These are phyloP conservation scores for Triops cancriformis DNA, from an alignment of 1,140 invertebrate species.

Conservation along the genomic window DNA sequence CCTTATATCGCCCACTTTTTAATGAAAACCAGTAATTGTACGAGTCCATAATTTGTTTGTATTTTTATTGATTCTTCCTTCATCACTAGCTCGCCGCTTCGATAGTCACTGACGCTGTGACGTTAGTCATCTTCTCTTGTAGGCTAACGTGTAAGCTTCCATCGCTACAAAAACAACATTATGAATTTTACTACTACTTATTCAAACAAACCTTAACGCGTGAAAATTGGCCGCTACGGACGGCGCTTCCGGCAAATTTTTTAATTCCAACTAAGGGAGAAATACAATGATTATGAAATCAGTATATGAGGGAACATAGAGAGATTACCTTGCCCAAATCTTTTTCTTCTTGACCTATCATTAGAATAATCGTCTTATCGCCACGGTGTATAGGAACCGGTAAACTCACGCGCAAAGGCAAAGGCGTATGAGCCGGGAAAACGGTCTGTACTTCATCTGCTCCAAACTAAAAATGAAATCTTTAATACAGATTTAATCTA, in stretches of 20 bases:
- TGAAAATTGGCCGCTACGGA: slow-evolving; percentile 24
- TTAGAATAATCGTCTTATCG: background rate
- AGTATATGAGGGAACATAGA: background rate
- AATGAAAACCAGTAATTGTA: background rate
- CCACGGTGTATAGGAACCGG: slow-evolving; percentile 16
- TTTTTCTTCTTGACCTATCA: slow-evolving; percentile 6
- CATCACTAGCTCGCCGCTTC: background rate
- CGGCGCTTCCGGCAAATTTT: slow-evolving; percentile 24
- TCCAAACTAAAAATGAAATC: slow-evolving; percentile 15
- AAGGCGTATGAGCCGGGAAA: slow-evolving; percentile 20
- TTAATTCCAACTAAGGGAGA: slow-evolving; percentile 14
- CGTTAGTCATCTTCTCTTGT: slow-evolving; percentile 21
- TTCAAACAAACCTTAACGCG: slow-evolving; percentile 6
- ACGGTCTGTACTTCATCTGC: slow-evolving; percentile 20
- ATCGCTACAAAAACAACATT: slow-evolving; percentile 15
- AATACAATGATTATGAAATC: background rate
- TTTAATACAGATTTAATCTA: background rate
- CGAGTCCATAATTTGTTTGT: background rate
- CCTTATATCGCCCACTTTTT: slow-evolving; percentile 35
- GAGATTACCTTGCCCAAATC: slow-evolving; percentile 20
- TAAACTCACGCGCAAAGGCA: slow-evolving; percentile 11
- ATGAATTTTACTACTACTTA: background rate
- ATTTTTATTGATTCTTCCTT: background rate
- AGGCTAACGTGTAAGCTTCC: slow-evolving; percentile 20
- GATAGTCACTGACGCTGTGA: slow-evolving; percentile 20